phyloP scores from a whole-genome alignment of 1,140 invertebrate genomes.

The Chelonus insularis region DNA sequence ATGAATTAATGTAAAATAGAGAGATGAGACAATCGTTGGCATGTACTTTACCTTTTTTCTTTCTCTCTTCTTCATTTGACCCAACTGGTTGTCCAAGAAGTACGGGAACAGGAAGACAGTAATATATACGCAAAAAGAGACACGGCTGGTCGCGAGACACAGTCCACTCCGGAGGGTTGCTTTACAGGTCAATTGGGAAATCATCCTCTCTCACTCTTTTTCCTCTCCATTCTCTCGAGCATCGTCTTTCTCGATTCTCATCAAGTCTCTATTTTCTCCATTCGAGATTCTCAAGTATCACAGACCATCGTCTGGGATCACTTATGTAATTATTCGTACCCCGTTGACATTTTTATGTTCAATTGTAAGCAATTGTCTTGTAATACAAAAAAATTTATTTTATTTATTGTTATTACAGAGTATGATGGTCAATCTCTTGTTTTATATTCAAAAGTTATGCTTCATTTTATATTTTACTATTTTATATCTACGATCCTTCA shows the following conservation, averaged over 20 bases:
- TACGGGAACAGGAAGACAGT: not conserved
- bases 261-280: not conserved
- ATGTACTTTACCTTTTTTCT: not conserved
- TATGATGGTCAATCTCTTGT: slow-evolving; percentile 1
- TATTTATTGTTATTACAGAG: not conserved
- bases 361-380: slow-evolving; percentile 34
- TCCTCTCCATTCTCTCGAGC: not conserved
- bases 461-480: not conserved
- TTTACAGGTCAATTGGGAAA: slow-evolving; percentile 63
- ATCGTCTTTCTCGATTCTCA: slow-evolving; percentile 9
- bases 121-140: slow-evolving; percentile 15
- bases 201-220: slow-evolving; percentile 46
- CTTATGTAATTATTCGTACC: slow-evolving; percentile 54
- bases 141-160: slow-evolving; percentile 29
- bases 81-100: too few relatives aligned
- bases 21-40: too few relatives aligned
- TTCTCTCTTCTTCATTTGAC: not conserved
- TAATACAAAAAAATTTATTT: not conserved
- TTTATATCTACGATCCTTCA: not conserved
- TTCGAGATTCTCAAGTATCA: not conserved
- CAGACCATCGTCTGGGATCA: slow-evolving; percentile 17
- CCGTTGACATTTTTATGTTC: slow-evolving; percentile 52
- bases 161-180: slow-evolving; percentile 48
- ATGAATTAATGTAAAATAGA: too few relatives aligned
- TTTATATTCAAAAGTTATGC: slow-evolving; percentile 48